A percentile compares a stretch with the other conserved stretches of the same genome.
Conservation (phyloP, 2,797 vertebrate genomes). For the Eospalax fontanierii region DNA sequence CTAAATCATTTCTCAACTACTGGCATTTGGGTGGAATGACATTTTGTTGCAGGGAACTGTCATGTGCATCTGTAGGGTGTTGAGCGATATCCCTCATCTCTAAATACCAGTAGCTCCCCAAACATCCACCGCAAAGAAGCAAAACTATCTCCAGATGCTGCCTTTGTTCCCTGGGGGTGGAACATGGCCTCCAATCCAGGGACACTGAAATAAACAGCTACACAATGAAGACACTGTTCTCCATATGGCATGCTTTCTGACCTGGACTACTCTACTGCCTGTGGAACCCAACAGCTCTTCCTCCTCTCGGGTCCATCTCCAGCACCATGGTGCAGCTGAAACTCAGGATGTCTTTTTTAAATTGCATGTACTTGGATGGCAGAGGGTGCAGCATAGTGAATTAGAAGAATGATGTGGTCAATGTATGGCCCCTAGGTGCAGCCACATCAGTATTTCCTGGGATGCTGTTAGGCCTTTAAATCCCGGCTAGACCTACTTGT, state of each 20-base stretch:
- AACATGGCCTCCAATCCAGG: not conserved
- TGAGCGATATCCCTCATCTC: not conserved
- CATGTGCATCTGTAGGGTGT: not conserved
- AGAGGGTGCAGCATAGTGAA: not conserved
- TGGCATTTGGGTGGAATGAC: not conserved
- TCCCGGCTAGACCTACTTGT: not conserved
- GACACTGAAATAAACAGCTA: not conserved
- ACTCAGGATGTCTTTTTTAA: not conserved
- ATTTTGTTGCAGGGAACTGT: not conserved
- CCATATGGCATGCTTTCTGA: rapidly evolving
- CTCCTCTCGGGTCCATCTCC: not conserved
- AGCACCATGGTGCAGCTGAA: not conserved
- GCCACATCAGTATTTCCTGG: not conserved
- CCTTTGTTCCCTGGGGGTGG: not conserved
- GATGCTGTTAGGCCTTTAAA: not conserved
- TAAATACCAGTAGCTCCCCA: not conserved
- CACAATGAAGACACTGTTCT: not conserved
- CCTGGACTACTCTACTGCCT: not conserved
- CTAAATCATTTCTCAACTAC: not conserved
- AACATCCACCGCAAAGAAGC: not conserved
- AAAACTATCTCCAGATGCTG: not conserved
- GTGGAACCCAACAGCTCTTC: no score
- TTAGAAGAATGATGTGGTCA: not conserved
- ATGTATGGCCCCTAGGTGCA: not conserved
- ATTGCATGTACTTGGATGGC: not conserved